Conservation (phyloP, 2,797 vertebrate genomes). For the Phrynocephalus guinanensis region DNA sequence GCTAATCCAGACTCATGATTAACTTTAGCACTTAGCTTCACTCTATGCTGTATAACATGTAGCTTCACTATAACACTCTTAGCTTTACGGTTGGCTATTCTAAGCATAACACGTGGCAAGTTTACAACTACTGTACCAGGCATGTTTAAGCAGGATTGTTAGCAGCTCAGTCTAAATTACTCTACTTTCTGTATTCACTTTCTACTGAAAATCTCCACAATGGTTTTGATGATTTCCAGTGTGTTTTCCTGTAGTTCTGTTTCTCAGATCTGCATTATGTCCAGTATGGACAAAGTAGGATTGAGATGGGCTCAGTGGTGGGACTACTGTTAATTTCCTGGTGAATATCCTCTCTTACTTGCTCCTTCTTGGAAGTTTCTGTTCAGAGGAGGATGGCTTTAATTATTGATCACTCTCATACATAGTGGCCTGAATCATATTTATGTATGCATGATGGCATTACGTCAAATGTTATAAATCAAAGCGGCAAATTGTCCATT, state of each 20-base stretch:
- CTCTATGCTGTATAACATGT: too few species aligned
- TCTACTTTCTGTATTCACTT: not conserved
- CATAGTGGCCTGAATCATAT: too few species aligned
- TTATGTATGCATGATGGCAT: too few species aligned
- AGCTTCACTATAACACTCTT: too few species aligned
- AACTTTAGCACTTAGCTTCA: not conserved
- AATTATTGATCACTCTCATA: too few species aligned
- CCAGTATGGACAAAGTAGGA: not conserved
- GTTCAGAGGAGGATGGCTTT: too few species aligned
- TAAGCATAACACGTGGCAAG: not conserved
- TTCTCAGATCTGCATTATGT: not conserved
- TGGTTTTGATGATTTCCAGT: not conserved
- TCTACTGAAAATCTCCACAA: not conserved
- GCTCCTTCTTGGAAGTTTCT: too few species aligned
- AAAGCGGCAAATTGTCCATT: too few species aligned
- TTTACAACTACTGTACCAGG: too few species aligned
- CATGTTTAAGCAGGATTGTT: not conserved
- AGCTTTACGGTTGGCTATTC: too few species aligned
- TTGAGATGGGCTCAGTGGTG: not conserved
- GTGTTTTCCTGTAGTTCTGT: not conserved
- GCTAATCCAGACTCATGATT: not conserved
- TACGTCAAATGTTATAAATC: too few species aligned
- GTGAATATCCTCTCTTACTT: too few species aligned
- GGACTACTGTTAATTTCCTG: not conserved
- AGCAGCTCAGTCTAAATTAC: not conserved